Evolutionary conservation across 1,140 invertebrate species (phyloP), one percentile per base, ranked within the genome.

Genomic region (Matsumurasca onukii): DNA sequence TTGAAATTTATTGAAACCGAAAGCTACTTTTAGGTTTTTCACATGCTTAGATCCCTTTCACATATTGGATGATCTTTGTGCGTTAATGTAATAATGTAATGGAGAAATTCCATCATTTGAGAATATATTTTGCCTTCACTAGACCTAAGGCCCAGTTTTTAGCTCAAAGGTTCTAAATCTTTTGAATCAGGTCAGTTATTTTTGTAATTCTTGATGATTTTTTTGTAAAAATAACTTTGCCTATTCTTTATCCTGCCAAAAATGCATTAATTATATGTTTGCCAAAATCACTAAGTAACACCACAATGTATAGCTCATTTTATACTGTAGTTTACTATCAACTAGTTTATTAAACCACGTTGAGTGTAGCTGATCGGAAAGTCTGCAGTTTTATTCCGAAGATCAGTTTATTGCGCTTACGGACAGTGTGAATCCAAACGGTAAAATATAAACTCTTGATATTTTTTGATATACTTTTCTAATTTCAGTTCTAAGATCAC

Each of bases 101-200:
- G 61, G 61, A 63, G 61, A 63, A 63, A 63, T 63, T 63, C 61
- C 61, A 63, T 63, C 61, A 63, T 63, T 63, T 63, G 61, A 63
- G 61, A 45, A 63, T 63, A 63, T 63, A 30, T 63, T 63, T 63
- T 63, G 61, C 61, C 61, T 63, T 63, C 61, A 30, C 61, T 63
- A 63, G 61, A 63, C 61, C 61, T 63, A 63, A 63, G 61, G 61
- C 61, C 29, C 61, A 63, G 61, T 63, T 63, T 63, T 63, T 63
- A 63, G 61, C 61, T 63, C 61, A 63, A 63, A 63, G 61, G 61
- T 63, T 63, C 61, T 63, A 63, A 63, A 63, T 63, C 61, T 63
- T 63, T 63, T 63, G 61, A 63, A 63, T 63, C 61, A 63, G 61
- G 61, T 63, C 61, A 63, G 61, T 63, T 63, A 63, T 63, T 63